Evolutionary conservation across 1,140 invertebrate species (phyloP), one percentile per base, ranked within the genome.

Genomic region (Camponotus pennsylvanicus): DNA sequence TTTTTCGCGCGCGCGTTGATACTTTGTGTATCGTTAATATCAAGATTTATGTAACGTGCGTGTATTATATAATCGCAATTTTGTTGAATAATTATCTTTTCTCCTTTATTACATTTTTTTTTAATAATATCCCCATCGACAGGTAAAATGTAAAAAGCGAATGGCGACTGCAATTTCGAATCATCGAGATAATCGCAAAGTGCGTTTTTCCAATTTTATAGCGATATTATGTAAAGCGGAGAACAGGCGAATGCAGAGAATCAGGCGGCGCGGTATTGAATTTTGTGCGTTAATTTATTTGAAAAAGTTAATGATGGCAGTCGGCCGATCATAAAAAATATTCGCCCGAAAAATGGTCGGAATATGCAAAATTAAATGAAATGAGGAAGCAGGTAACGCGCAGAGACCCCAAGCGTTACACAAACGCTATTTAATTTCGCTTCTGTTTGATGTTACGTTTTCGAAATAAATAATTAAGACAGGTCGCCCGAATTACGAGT

Each of bases 281-380:
- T 83, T 83, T 83, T 83, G 79, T 83, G 69, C 69, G 79, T 83
- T 83, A 83, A 83, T 83, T 83, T 83, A 83, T 83, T 83, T 83
- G 79, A 83, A 83, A 83, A 83, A 83, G 79, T 83, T 83, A 83
- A 83, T 83, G 79, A 83, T 83, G 79, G 79, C 79, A 83, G 79
- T 71, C 69, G 79, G 57, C 79, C 79, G 79, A 83, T 83, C 79
- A 83, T 83, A 83, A 83, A 83, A 83, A 83, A 83, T 83, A 83
- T 83, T 83, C 69, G 27, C 55, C 79, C 79, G 73, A 83, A 83
- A 83, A 83, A 83, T 83, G 57, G 69, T 83, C 40, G 79, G 79
- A 83, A 83, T 75, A 83, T 57, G 79, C 79, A 75, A 83, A 83
- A 83, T 83, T 69, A 83, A 83, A 83, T 75, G 79, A 83, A 83